A percentile compares a stretch with the other conserved stretches of the same genome.
phyloP scores from a whole-genome alignment of 2,888 invertebrate genomes.

The Ligdia adustata region DNA sequence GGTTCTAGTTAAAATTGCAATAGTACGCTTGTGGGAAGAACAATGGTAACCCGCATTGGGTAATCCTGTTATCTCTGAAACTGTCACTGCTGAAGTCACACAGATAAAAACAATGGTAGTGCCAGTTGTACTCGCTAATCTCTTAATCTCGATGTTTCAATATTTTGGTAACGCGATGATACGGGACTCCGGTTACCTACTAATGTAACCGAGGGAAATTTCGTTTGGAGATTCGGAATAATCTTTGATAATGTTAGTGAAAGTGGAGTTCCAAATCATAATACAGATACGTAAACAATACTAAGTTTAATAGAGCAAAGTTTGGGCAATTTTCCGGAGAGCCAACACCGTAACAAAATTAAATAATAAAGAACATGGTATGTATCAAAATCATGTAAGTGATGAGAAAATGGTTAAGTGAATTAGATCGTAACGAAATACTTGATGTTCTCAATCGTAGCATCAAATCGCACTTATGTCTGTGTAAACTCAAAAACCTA shows the following conservation, averaged over 20 bases:
- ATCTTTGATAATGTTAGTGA: too few species aligned
- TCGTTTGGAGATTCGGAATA: neutral
- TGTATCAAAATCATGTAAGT: conserved; percentile 1
- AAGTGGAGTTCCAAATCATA: too few species aligned
- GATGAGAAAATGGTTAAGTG: conserved; percentile 23
- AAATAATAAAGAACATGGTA: conserved; percentile 7
- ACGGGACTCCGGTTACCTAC: neutral
- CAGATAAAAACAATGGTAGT: conserved; percentile 54
- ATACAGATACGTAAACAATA: too few species aligned
- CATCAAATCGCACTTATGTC: conserved; percentile 38
- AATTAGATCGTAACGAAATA: conserved; percentile 49
- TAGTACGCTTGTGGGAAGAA: conserved; percentile 40
- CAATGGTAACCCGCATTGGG: conserved; percentile 52
- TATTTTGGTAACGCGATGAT: conserved; percentile 15
- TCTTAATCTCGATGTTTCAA: conserved; percentile 25
- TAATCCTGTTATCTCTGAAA: conserved; percentile 48
- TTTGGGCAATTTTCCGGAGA: too few species aligned
- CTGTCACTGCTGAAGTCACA: conserved; percentile 43
- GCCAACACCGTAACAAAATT: neutral
- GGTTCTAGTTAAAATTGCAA: conserved; percentile 52
- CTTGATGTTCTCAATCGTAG: conserved; percentile 37
- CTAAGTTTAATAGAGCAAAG: too few species aligned
- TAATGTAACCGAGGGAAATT: neutral
- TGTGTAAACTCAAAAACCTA: too few species aligned
- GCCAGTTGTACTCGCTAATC: conserved; percentile 50